Evolutionary conservation across 2,888 invertebrate genomes (phyloP).

Genomic region (Tetanocera ferruginea): DNA sequence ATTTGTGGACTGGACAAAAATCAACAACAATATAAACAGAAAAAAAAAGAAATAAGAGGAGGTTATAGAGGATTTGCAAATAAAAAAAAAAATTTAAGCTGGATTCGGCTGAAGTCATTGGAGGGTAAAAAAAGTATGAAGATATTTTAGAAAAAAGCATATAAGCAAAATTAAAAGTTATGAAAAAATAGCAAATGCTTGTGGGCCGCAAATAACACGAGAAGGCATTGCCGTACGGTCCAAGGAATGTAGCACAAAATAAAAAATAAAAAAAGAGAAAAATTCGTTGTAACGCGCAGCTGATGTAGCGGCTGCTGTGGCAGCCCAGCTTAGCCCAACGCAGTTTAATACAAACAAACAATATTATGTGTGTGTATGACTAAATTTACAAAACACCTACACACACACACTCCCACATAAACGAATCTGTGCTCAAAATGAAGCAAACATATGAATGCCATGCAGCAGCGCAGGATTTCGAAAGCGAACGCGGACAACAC

Average conservation of each 20-base stretch:
- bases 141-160: no score
- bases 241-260: background rate
- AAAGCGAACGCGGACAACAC: background rate
- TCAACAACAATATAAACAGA: background rate
- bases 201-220: background rate
- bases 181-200: no score
- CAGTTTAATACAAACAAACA: no score
- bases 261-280: background rate
- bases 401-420: background rate
- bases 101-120: no score
- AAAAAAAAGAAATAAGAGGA: no score
- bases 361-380: no score
- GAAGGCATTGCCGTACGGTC: no score
- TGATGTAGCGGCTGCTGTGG: background rate
- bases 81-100: no score
- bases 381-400: background rate
- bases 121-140: no score
- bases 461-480: background rate
- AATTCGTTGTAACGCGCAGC: background rate
- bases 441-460: background rate
- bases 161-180: no score
- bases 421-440: slow-evolving; percentile 9
- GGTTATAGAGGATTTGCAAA: no score
- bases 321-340: no score
- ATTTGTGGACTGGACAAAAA: background rate